Conservation (phyloP, 2,797 vertebrate genomes). For the Poeciliopsis gracilis region DNA sequence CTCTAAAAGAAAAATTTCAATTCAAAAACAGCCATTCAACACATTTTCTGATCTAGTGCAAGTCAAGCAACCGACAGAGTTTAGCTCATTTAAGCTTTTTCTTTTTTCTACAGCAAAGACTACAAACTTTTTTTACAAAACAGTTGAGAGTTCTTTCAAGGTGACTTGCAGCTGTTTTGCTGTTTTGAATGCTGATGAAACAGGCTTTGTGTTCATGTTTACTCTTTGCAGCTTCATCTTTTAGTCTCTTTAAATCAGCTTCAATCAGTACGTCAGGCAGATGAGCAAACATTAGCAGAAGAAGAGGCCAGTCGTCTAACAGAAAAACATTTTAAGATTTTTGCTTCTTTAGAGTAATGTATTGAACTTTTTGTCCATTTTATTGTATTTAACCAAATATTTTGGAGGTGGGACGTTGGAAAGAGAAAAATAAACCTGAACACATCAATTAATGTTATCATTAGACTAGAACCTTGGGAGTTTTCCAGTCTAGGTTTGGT, state of each 20-base stretch:
- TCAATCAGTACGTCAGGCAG: background rate
- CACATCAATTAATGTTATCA: background rate
- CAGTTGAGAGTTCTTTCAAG: background rate
- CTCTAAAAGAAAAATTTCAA: background rate
- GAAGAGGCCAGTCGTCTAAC: background rate
- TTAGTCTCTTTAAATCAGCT: background rate
- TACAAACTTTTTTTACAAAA: background rate
- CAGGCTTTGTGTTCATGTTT: background rate
- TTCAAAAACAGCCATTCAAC: background rate
- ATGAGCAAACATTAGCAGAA: background rate
- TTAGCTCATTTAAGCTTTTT: no score
- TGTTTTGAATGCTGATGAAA: background rate
- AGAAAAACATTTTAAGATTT: background rate
- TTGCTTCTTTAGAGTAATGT: background rate
- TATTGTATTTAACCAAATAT: background rate
- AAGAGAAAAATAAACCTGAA: background rate
- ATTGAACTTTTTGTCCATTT: background rate
- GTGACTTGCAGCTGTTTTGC: no score
- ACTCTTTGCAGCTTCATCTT: constrained; percentile 1
- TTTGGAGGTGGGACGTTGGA: background rate
- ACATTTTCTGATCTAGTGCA: background rate
- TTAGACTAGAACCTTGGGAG: background rate
- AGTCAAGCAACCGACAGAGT: no score
- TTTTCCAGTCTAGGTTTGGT: background rate
- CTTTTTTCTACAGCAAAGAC: background rate